Base-by-base conservation (phyloP, 2,797 vertebrate species). In the Hylomyscus alleni region DNA sequence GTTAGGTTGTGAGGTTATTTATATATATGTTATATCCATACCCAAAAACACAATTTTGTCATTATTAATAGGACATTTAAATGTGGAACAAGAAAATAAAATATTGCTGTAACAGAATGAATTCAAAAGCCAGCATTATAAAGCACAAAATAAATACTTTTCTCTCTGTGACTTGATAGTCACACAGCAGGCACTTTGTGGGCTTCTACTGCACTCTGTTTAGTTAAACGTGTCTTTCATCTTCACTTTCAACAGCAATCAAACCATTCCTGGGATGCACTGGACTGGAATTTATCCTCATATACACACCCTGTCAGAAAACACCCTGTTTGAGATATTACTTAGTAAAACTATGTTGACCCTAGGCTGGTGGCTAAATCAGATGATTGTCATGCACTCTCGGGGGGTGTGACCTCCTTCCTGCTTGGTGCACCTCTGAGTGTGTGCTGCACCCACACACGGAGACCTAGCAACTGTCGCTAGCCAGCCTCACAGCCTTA, bases 321-420 rank as follows among this genome's bases (percentile, higher is more conserved):
- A 86, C 91, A 85, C 76, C 82, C 69, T 4, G n/a, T 90, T 31
- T 95, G 93, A 97, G 89, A 60, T 93, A 94, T 97, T 96, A 92
- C 94, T 96, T 95, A 97, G 96, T 77, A 95, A 94, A 92, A 90
- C 88, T 29, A 72, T 19, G 11, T 26, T 96, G 95, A 89, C 95
- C 95, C 69, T 78, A 58, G 37, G 78, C 77, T 47, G 34, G 83
- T 84, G 83, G 86, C 72, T 96, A 88, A 94, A 91, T 97, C 2
- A 7, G 76, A 89, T 80, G 83, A 95, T 29, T 94, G 94, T 93
- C 96, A 91, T 37, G 62, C 50, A 95, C 72, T 31, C 96, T 87
- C 85, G 7, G 22, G 89, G 86, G 80, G 1, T 62, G 15, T 86
- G 80, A 96, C 94, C 95, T 95, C 56, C 58, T 58, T 50, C 88